Base-by-base conservation (phyloP, 2,113 vertebrate species). In the Neodon shergylaensis region DNA sequence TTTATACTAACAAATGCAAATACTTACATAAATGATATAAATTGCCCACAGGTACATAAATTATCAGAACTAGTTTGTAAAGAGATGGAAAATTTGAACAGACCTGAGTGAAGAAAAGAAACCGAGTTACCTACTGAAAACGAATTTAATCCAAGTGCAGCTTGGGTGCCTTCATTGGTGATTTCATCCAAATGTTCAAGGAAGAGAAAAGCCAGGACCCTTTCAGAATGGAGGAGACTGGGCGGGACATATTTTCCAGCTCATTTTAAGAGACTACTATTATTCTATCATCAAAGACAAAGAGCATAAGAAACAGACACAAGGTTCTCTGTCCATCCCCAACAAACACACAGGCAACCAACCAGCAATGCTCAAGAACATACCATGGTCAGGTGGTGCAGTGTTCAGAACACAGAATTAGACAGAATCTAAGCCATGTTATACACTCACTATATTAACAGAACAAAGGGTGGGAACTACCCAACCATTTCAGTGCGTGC, bases 121-220 rank as follows among this genome's bases (percentile, higher is more conserved):
- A 79, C 61, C 52, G 39, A 72, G 72, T 92, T 93, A 92, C 39
- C 52, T 94, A 92, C 5, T 72, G 14, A 87, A 90, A 72, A 79
- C 65, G 36, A 33, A 84, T 70, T 8, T 49, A 52, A 68, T 49
- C 52, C 94, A 93, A 81, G 33, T 31, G 24, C 28, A 81, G 22
- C 16, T 3, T 33, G 66, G 21, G 70, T 54, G 39, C 4, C 6
- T 68, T 93, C 28, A 84, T 1, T 90, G 70, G 58, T 90, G 31
- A 94, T 24, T 61, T 82, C 85, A 8, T 58, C 68, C 74, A 89
- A 47, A 81, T 0, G 31, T 19, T 68, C 49, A 66, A 36, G 63
- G 33, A 39, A 65, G 63, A 93, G 87, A 90, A 85, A 52, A 14
- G 68, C 81, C 19, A 6, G 90, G 90, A 44, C 17, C 49, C 16